Conservation (phyloP, 92 coral and sea anemone genomes). For the Palythoa heliodiscus region DNA sequence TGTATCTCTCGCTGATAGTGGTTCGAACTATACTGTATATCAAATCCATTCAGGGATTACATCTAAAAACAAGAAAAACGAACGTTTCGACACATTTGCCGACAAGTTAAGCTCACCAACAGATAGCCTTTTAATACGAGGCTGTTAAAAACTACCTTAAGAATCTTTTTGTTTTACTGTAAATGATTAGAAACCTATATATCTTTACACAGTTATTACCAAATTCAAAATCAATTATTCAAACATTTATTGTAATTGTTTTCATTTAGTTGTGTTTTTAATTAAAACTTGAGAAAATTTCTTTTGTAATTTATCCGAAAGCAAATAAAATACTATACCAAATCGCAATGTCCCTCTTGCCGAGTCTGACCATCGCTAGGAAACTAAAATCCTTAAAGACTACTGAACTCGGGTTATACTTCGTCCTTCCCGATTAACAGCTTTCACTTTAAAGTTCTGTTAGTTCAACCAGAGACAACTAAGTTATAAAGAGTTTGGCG, state of each 20-base stretch:
- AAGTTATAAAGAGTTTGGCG: neutral
- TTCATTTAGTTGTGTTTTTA: slow-evolving; percentile 41
- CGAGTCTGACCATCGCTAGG: slow-evolving; percentile 17
- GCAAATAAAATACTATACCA: slow-evolving; percentile 23
- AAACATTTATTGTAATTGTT: slow-evolving; percentile 42
- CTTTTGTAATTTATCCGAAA: slow-evolving; percentile 32
- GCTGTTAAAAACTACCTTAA: slow-evolving; percentile 16
- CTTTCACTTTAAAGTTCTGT: neutral
- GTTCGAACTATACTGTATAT: neutral
- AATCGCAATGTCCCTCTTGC: neutral
- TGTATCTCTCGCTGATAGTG: neutral
- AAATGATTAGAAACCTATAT: neutral
- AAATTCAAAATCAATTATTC: slow-evolving; percentile 42
- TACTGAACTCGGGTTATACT: neutral
- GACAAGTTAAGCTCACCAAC: neutral
- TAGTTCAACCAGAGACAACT: neutral
- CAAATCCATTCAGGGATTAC: neutral
- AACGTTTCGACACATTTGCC: neutral
- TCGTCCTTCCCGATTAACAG: neutral
- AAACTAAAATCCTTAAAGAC: neutral
- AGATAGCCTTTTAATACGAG: slow-evolving; percentile 28
- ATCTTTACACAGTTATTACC: slow-evolving; percentile 36
- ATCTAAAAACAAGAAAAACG: slow-evolving; percentile 7
- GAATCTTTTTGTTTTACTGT: slow-evolving; percentile 21
- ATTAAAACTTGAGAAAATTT: slow-evolving; percentile 37